Conservation (phyloP, 2,113 vertebrate genomes). For the Amphiprion percula region DNA sequence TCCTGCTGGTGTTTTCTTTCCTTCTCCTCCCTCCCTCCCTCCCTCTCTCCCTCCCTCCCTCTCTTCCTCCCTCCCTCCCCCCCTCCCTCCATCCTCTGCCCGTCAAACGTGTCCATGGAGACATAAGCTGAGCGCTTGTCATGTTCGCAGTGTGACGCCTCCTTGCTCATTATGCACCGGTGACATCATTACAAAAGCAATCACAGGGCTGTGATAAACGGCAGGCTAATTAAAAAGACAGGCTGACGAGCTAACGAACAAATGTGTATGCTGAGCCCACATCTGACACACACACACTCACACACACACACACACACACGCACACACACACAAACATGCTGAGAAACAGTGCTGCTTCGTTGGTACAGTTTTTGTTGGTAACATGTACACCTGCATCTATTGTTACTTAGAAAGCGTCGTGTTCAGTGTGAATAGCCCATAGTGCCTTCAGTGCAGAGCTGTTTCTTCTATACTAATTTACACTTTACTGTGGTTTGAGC, state of each 20-base stretch:
- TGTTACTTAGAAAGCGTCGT: not conserved
- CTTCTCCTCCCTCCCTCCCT: slow-evolving; percentile 20
- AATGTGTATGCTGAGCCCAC: slow-evolving; percentile 47
- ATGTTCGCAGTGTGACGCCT: slow-evolving; percentile 77
- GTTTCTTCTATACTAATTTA: too few species aligned
- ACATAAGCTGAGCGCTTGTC: slow-evolving; percentile 71
- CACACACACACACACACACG: not conserved
- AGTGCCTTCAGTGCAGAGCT: too few species aligned
- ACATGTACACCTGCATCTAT: slow-evolving; percentile 6
- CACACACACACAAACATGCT: slow-evolving; percentile 1
- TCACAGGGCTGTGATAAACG: slow-evolving; percentile 81
- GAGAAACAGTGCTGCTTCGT: not conserved
- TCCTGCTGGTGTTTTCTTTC: slow-evolving; percentile 49
- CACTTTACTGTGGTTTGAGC: too few species aligned
- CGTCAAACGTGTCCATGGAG: slow-evolving; percentile 59
- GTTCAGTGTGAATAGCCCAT: too few species aligned
- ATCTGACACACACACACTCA: slow-evolving; percentile 30
- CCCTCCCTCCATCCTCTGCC: slow-evolving; percentile 35
- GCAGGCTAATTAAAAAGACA: slow-evolving; percentile 84
- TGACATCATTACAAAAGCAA: slow-evolving; percentile 86
- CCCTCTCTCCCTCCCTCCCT: slow-evolving; percentile 18
- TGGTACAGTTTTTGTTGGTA: not conserved
- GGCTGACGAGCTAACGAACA: slow-evolving; percentile 66
- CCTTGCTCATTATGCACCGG: slow-evolving; percentile 82
- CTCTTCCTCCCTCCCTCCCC: slow-evolving; percentile 18